Evolutionary conservation across 2,797 vertebrate genomes (phyloP).

Genomic region (Sebastes alutus): DNA sequence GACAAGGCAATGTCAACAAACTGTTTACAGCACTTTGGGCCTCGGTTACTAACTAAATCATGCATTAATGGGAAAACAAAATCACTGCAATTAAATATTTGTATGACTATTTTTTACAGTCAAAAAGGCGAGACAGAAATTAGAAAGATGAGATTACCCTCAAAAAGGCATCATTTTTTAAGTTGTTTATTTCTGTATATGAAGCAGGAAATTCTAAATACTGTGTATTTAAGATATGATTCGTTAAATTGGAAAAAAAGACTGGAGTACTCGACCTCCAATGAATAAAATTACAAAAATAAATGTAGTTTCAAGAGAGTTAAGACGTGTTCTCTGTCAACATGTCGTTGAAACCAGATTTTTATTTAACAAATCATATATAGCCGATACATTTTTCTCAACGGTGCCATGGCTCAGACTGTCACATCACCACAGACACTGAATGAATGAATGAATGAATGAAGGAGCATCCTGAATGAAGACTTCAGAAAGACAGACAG

Average conservation of each 20-base stretch:
- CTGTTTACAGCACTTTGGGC: slow-evolving; percentile 24
- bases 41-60: slow-evolving; percentile 1
- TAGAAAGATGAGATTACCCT: background rate
- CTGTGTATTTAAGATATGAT: background rate
- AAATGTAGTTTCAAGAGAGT: background rate
- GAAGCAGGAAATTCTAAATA: background rate
- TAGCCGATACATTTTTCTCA: background rate
- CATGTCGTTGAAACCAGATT: background rate
- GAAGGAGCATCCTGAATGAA: slow-evolving; percentile 45
- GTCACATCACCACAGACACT: slow-evolving; percentile 26
- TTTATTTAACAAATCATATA: background rate
- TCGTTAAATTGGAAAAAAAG: background rate
- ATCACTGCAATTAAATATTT: background rate
- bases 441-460: slow-evolving; percentile 22
- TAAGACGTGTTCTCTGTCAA: background rate
- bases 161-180: background rate
- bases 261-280: background rate
- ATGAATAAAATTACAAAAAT: background rate
- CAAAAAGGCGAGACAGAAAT: background rate
- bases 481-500: background rate
- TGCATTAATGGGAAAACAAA: background rate
- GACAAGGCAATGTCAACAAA: slow-evolving; percentile 58
- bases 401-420: slow-evolving; percentile 3
- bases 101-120: no score
- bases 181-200: background rate